These are phyloP conservation scores for Epinephelus lanceolatus DNA, from an alignment of 2,113 vertebrate species.

Conservation along the genomic window DNA sequence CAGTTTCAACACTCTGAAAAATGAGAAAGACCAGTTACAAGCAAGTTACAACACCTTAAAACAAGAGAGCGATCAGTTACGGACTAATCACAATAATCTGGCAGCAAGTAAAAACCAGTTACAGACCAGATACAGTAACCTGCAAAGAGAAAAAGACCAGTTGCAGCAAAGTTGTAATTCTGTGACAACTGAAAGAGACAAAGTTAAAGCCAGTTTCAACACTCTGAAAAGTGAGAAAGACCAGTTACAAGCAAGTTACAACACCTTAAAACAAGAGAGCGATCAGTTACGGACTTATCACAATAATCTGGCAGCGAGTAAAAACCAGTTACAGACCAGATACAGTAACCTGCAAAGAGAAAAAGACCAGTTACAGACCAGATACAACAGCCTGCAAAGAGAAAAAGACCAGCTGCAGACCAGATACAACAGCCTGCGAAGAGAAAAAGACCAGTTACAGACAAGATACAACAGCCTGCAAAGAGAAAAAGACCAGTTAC, in stretches of 20 bases:
- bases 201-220: too few species aligned
- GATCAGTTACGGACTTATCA: not conserved
- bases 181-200: too few species aligned
- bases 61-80: not conserved
- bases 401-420: conserved; percentile 1
- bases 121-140: not conserved
- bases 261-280: not conserved
- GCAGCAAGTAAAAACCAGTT: not conserved
- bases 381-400: too few species aligned
- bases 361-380: too few species aligned
- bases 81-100: too few species aligned
- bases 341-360: too few species aligned
- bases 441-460: conserved; percentile 18
- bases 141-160: conserved; percentile 13
- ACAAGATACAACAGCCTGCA: not conserved
- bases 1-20: conserved; percentile 1
- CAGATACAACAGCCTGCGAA: conserved; percentile 5
- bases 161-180: not conserved
- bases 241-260: not conserved
- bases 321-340: too few species aligned
- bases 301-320: too few species aligned
- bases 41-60: not conserved
- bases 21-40: not conserved
- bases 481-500: not conserved
- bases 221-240: conserved; percentile 14